These are phyloP conservation scores for Terrapene triunguis DNA, from an alignment of 2,113 vertebrate genomes.

Conservation along the genomic window DNA sequence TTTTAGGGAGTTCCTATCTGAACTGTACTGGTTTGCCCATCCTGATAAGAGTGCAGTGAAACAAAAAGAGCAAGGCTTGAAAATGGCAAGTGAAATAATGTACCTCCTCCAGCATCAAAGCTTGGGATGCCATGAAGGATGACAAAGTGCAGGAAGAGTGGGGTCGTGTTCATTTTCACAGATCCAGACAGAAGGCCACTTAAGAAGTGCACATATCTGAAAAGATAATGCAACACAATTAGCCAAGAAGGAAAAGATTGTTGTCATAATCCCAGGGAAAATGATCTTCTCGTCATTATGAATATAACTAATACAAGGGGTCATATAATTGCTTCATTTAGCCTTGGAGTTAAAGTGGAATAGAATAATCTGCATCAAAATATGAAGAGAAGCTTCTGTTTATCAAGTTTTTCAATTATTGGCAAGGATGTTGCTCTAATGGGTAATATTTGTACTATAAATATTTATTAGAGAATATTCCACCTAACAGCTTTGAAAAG, in stretches of 20 bases:
- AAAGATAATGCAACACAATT: conserved; percentile 11
- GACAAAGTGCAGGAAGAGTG: conserved; percentile 93
- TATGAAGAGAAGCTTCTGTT: neutral
- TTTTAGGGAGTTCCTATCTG: neutral
- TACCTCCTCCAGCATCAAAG: conserved; percentile 90
- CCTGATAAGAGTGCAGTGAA: neutral
- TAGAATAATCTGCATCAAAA: neutral
- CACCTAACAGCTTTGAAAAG: neutral
- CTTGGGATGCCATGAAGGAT: conserved; percentile 90
- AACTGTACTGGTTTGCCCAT: neutral
- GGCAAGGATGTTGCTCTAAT: neutral
- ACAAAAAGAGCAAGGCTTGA: neutral
- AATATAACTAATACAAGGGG: neutral
- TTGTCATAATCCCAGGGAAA: neutral
- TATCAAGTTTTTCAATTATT: neutral
- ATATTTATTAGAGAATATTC: neutral
- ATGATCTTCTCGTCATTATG: neutral
- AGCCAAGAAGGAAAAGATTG: neutral
- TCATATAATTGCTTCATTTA: neutral
- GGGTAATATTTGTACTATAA: neutral
- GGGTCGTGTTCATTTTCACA: conserved; percentile 93
- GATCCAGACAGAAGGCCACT: conserved; percentile 92
- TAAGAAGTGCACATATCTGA: conserved; percentile 94
- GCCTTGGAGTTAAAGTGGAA: neutral
- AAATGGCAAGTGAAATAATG: conserved; percentile 23